These are phyloP conservation scores for Pseudoatta argentina DNA, from an alignment of 1,140 invertebrate genomes.

Conservation along the genomic window DNA sequence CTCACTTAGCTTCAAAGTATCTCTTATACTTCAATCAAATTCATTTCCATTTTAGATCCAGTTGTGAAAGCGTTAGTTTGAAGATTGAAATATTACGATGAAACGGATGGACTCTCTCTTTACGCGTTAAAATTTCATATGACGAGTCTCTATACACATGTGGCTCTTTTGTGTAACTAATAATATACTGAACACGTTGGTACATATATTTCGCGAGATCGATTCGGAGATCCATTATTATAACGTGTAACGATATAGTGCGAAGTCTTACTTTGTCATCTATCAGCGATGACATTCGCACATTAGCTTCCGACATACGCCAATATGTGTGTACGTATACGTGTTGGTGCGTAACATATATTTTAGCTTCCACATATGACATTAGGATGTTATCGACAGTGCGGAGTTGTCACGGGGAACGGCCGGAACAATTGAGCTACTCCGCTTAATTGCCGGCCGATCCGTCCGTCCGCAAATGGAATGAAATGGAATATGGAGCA, in stretches of 20 bases:
- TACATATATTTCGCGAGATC: constrained; percentile 5
- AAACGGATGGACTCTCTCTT: background rate
- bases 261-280: constrained; percentile 49
- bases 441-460: constrained; percentile 54
- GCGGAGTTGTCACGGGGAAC: constrained; percentile 24
- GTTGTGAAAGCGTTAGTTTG: background rate
- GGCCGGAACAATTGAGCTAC: constrained; percentile 50
- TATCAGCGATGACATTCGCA: constrained; percentile 35
- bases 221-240: constrained; percentile 22
- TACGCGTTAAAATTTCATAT: constrained; percentile 22
- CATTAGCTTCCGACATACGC: constrained; percentile 18
- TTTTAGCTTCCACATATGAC: constrained; percentile 4
- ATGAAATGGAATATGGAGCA: constrained; percentile 34
- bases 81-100: background rate
- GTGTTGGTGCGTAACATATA: constrained; percentile 22
- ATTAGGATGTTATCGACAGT: constrained; percentile 52
- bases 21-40: background rate
- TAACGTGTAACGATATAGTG: background rate
- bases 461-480: constrained; percentile 23
- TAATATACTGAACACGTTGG: constrained; percentile 23
- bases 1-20: background rate
- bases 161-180: background rate
- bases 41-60: background rate
- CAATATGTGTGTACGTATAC: background rate
- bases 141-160: background rate